Evolutionary conservation across 2,888 invertebrate genomes (phyloP), one percentile per base, ranked within the genome.

Genomic region (Anticlea derivata): DNA sequence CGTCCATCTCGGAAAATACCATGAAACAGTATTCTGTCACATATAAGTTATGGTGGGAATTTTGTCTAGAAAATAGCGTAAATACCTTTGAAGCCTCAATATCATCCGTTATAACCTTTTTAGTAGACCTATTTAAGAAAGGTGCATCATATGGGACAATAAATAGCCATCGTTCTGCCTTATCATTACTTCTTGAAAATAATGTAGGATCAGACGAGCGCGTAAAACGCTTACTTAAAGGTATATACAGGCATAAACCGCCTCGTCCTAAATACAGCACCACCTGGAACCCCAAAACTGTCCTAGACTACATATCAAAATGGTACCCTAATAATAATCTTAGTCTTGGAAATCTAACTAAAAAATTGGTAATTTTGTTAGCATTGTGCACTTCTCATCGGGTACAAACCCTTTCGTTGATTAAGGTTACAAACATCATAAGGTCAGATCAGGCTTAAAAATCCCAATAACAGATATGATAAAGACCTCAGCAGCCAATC

Each of bases 271-370:
- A 69, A 35, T 71, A 70, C 24, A 44, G 20, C 0, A 10, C 12
- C 3, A 68, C 63, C 0, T 71, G 69, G 68, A 60, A 71, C 26
- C 66, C 66, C 4, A 40, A 66, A 33, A 1, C 55, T 1, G 65
- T 67, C 2, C 35, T 70, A 13, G 46, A 65, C 33, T 35, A 33
- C 13, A n/a, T 68, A 8, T 27, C 54, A 0, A 24, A 37, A 1
- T 66, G 63, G 66, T 48, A 33, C 2, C 68, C 66, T 0, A 58
- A 66, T 40, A 37, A n/a, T 1, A 5, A 29, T 1, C 7, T 68
- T 0, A 1, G 8, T 0, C n/a, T 68, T 11, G 58, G 54, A n/a
- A 56, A 58, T 11, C 11, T 66, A 0, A 62, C 61, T 0, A 67
- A 68, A 34, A 68, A 69, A 33, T 8, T 67, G 12, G 27, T 30